Base-by-base conservation (phyloP, 2,113 vertebrate genomes). In the Atherinomorus stipes region DNA sequence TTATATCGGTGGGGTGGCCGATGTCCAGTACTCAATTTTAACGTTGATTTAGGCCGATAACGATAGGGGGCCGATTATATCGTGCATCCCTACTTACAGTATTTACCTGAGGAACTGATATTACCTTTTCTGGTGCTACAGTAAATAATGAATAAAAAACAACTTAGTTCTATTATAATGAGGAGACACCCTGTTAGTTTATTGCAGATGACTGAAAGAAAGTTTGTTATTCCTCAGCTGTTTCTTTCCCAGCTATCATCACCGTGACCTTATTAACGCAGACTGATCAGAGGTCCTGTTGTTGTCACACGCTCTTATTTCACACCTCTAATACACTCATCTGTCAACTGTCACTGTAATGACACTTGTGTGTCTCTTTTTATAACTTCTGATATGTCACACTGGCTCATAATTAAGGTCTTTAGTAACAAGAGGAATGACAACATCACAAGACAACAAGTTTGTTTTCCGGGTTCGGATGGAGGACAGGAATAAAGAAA, bases 211-310 rank as follows among this genome's bases (percentile, higher is more conserved):
- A 28, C 28, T 28, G 73, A 65, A 76, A 71, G 2, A 26, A 45
- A 60, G 49, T 67, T 26, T 49, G 64, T 63, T 57, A 13, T 52
- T 75, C 60, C 23, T 75, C 77, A 78, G 81, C 74, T 74, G 76
- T 57, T 68, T 68, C 47, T 64, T 3, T 31, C 67, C 40, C 47
- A 13, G 50, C 56, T 1, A 2, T 65, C 59, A 51, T n/a, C 73
- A 11, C 31, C 56, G 25, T 68, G 72, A 84, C 74, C 85, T 87
- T 87, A 72, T 84, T 74, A 81, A 59, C 81, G 52, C 23, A 0
- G 4, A 15, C 58, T 4, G 4, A 74, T 78, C 71, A 63, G 34
- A 45, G 1, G 15, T 8, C 47, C 18, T 63, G 44, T 67, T 47
- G 50, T 31, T 40, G 38, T 59, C 81, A 51, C 58, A 60, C 51